Evolutionary conservation across 2,113 vertebrate species (phyloP).

Genomic region (Antennarius striatus): DNA sequence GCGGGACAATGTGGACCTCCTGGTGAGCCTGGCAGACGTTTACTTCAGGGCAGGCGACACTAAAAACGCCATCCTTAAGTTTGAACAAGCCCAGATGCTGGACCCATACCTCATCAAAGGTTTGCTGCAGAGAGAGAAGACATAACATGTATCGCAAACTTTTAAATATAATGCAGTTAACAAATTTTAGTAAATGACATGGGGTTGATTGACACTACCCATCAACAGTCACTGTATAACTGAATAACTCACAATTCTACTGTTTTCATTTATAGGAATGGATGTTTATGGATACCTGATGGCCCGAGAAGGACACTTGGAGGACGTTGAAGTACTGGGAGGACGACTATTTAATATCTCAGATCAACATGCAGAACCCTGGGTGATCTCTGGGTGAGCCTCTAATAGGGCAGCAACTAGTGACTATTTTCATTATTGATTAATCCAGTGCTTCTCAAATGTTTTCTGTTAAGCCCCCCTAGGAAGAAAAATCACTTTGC

Average conservation of each 20-base stretch:
- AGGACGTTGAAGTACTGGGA: constrained; percentile 97
- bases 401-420: not conserved
- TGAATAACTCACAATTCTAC: not conserved
- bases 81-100: constrained; percentile 98
- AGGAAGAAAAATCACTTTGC: no score
- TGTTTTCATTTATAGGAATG: constrained; percentile 84
- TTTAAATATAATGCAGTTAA: not conserved
- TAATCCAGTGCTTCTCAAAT: no score
- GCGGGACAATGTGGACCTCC: constrained; percentile 94
- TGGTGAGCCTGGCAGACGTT: constrained; percentile 95
- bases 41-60: constrained; percentile 97
- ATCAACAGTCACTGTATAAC: not conserved
- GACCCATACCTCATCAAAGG: constrained; percentile 98
- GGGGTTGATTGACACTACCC: not conserved
- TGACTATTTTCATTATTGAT: not conserved
- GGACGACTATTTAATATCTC: constrained; percentile 97
- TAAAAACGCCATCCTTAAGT: constrained; percentile 96
- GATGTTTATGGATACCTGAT: constrained; percentile 97
- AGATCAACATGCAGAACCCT: constrained; percentile 96
- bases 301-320: constrained; percentile 93
- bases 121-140: constrained; percentile 37
- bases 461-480: no score
- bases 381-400: constrained; percentile 95
- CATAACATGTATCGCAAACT: not conserved
- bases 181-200: not conserved